Conservation (phyloP, 1,140 invertebrate genomes). For the Bombus confusus region DNA sequence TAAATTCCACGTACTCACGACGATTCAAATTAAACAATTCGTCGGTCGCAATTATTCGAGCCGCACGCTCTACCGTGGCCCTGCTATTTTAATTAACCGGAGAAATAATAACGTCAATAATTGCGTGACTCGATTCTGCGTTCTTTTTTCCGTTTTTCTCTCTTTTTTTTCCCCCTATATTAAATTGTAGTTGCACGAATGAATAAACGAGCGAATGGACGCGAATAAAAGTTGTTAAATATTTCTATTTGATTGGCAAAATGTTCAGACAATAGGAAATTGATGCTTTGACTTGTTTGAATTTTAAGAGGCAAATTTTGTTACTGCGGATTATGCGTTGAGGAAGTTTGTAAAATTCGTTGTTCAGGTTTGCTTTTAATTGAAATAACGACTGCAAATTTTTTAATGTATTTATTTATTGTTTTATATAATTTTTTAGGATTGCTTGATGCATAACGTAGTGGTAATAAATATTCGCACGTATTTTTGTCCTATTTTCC, state of each 20-base stretch:
- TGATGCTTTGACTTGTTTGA: background rate
- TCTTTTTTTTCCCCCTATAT: background rate
- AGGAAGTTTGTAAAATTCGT: background rate
- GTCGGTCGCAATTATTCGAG: constrained; percentile 22
- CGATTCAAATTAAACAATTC: constrained; percentile 43
- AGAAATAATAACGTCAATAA: constrained; percentile 37
- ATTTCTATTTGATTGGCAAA: background rate
- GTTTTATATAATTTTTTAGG: too few relatives aligned
- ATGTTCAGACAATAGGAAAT: background rate
- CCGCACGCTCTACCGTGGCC: background rate
- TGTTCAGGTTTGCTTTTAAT: background rate
- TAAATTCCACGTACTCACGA: constrained; percentile 37
- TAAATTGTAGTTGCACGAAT: background rate
- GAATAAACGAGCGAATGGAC: background rate
- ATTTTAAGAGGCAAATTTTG: too few relatives aligned
- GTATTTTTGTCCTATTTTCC: too few relatives aligned
- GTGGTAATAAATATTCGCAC: too few relatives aligned
- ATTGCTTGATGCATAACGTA: too few relatives aligned
- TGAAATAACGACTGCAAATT: background rate
- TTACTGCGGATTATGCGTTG: background rate
- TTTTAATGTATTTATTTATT: too few relatives aligned
- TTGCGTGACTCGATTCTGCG: background rate
- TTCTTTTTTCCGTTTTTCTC: background rate
- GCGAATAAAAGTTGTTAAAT: background rate
- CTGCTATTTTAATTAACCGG: constrained; percentile 27